Conservation (phyloP, 2,113 vertebrate species). For the Anser brachyrhynchus region DNA sequence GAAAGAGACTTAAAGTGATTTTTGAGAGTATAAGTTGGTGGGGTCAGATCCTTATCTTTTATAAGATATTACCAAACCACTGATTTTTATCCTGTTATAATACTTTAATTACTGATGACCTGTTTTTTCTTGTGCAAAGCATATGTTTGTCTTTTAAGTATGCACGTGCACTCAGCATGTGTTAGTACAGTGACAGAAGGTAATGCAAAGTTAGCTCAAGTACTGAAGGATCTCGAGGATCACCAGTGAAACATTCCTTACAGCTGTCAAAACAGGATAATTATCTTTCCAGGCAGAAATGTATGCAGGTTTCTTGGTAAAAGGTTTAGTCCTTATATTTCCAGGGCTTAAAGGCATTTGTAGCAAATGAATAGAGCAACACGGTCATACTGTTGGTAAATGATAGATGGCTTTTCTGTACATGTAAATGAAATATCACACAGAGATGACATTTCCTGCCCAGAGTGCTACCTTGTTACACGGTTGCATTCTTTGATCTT, state of each 20-base stretch:
- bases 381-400: neutral
- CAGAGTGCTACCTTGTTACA: neutral
- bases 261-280: neutral
- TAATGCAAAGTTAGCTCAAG: neutral
- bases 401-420: neutral
- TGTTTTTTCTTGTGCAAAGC: neutral
- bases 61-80: neutral
- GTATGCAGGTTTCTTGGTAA: neutral
- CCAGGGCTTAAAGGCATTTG: neutral
- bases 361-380: neutral
- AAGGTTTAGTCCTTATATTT: neutral
- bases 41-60: neutral
- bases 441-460: neutral
- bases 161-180: neutral
- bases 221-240: neutral
- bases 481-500: neutral
- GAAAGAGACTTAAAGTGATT: neutral
- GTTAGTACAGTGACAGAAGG: neutral
- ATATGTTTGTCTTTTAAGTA: neutral
- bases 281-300: neutral
- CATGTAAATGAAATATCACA: neutral
- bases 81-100: neutral
- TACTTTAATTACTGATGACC: conserved; percentile 29
- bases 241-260: neutral
- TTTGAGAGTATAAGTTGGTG: neutral